Conservation (phyloP, 2,888 invertebrate species). For the Siphlonurus alternatus region DNA sequence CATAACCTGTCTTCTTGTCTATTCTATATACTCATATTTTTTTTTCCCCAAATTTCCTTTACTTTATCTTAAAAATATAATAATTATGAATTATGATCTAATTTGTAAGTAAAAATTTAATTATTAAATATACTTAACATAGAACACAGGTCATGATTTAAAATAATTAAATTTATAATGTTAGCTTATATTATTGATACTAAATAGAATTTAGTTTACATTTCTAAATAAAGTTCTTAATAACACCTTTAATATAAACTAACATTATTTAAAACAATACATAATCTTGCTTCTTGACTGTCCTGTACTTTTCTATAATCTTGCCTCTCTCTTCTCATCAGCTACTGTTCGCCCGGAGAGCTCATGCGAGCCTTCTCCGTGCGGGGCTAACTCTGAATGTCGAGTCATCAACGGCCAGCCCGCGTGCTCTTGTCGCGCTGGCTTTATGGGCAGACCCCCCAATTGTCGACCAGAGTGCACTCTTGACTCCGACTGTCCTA, state of each 20-base stretch:
- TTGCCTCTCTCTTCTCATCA: neutral
- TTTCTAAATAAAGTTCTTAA: too few relatives aligned
- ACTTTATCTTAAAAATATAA: neutral
- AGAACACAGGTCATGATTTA: too few relatives aligned
- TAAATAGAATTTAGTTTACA: too few relatives aligned
- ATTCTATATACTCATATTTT: neutral
- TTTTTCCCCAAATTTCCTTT: neutral
- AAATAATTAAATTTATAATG: too few relatives aligned
- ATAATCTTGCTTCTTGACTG: too few relatives aligned
- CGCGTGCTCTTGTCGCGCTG: constrained; percentile 61
- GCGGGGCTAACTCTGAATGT: constrained; percentile 33
- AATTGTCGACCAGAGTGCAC: constrained; percentile 40
- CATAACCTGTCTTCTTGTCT: neutral
- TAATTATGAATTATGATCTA: too few relatives aligned
- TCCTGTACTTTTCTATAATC: neutral
- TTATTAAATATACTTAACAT: too few relatives aligned
- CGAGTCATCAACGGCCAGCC: constrained; percentile 58
- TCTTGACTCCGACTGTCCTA: constrained; percentile 36
- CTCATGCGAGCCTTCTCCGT: constrained; percentile 69
- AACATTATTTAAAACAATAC: too few relatives aligned
- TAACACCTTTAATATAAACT: too few relatives aligned
- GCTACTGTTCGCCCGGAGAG: constrained; percentile 8
- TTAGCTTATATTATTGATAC: neutral
- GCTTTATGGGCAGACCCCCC: constrained; percentile 57
- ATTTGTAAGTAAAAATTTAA: too few relatives aligned